Evolutionary conservation across 2,797 vertebrate genomes (phyloP), one percentile per base, ranked within the genome.

Genomic region (Champsocephalus esox): DNA sequence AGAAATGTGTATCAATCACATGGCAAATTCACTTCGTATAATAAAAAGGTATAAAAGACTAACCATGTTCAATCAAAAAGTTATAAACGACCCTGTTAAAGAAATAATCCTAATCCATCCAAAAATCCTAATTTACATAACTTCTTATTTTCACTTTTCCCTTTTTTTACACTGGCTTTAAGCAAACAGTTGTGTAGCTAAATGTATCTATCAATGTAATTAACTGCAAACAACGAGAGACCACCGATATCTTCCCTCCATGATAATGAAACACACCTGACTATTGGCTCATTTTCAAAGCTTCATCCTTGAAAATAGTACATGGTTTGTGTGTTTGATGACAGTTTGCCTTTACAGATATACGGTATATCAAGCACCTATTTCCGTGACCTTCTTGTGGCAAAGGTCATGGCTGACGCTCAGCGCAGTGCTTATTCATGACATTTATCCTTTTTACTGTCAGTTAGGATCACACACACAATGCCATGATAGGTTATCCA

Each of bases 401-500:
- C 86, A 91, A 89, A 92, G 91, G 89, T 90, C 87, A 88, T 0
- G 54, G 52, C 72, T 80, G 81, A 55, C 11, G 28, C 52, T 78
- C 58, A 14, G 57, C 5, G 4, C 34, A 62, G 75, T 66, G 82
- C 79, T 86, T 74, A 88, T 87, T 90, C 79, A 71, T 50, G 55
- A 51, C 80, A 67, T 87, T 89, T 70, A 89, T 88, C 87, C 86
- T 83, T 90, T 91, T 91, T 89, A 90, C 87, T 85, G 90, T 91
- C 91, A 90, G 82, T 92, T 84, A 90, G 80, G 75, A 86, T 92
- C 87, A 76, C 63, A 45, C 55, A 38, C 52, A 84, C 86, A 82
- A 73, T 59, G 38, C 73, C 78, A 79, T 55, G 75, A 90, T 75
- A 79, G 85, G 79, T 89, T 89, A 83, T 85, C 81, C 77, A 80